Conservation (phyloP, 2,797 vertebrate species). For the Cyclopterus lumpus region DNA sequence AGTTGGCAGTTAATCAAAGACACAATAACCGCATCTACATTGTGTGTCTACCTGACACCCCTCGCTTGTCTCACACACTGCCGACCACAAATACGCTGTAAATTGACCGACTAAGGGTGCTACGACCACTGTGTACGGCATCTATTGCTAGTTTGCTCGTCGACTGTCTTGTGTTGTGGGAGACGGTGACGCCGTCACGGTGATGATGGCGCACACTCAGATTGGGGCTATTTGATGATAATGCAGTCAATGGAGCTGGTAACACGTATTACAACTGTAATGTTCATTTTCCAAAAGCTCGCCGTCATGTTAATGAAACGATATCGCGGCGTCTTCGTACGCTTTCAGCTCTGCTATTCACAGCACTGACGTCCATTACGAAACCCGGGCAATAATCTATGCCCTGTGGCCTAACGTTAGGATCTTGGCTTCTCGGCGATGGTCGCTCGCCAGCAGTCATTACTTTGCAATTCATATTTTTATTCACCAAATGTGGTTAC, state of each 20-base stretch:
- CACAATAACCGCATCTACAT: constrained; percentile 73
- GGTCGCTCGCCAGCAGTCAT: constrained; percentile 49
- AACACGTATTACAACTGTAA: constrained; percentile 18
- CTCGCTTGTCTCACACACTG: constrained; percentile 35
- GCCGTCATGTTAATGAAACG: not conserved
- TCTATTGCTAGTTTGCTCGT: constrained; percentile 73
- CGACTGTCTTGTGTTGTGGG: constrained; percentile 78
- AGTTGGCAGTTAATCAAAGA: constrained; percentile 75
- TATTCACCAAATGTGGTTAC: constrained; percentile 19
- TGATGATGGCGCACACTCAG: constrained; percentile 82
- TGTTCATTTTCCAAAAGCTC: not conserved
- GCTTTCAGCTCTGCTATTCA: constrained; percentile 18
- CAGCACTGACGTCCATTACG: constrained; percentile 58
- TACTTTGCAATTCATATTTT: constrained; percentile 44
- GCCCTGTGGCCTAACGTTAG: constrained; percentile 75
- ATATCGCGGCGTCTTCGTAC: not conserved
- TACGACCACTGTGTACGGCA: constrained; percentile 45
- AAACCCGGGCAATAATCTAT: constrained; percentile 68
- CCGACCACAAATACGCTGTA: constrained; percentile 24
- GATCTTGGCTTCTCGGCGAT: constrained; percentile 60
- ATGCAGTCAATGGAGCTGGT: constrained; percentile 45
- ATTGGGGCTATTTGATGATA: constrained; percentile 66
- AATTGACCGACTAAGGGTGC: constrained; percentile 23
- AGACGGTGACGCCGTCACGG: constrained; percentile 79
- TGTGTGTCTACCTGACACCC: constrained; percentile 46